Evolutionary conservation across 30 jellyfish, hydroid and myxozoan genomes (phyloP).

Genomic region (Haliclystus octoradiatus): DNA sequence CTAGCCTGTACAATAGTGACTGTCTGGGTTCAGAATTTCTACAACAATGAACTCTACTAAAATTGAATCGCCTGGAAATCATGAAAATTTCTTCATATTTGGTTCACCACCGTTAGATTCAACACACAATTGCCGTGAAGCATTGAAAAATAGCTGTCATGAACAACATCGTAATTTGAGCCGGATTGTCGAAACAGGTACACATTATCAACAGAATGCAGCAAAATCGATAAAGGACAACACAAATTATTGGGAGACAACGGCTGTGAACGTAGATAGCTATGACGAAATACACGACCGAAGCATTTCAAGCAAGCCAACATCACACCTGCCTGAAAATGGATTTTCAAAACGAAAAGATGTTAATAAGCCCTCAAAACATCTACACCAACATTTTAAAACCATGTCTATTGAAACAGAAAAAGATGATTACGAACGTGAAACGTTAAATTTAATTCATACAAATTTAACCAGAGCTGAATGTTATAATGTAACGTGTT

Average conservation of each 20-base stretch:
- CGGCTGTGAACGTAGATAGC: conserved; percentile 1
- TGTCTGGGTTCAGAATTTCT: no score
- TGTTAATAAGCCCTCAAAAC: background rate
- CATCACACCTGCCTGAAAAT: background rate
- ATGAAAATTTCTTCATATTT: conserved; percentile 23
- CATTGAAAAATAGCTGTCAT: background rate
- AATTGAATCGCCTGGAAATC: background rate
- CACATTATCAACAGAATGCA: background rate
- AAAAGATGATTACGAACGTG: conserved; percentile 22
- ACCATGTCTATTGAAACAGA: background rate
- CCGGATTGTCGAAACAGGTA: conserved; percentile 1
- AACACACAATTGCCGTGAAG: background rate
- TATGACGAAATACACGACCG: background rate
- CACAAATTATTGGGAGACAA: background rate
- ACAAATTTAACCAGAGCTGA: conserved; percentile 4
- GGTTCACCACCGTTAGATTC: conserved; percentile 35
- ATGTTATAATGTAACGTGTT: conserved; percentile 3
- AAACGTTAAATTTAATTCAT: conserved; percentile 21
- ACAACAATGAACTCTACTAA: background rate
- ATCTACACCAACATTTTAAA: background rate
- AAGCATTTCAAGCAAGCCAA: background rate
- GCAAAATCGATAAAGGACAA: background rate
- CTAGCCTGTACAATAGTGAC: no score
- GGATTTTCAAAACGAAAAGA: background rate
- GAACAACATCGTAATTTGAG: background rate